phyloP scores from a whole-genome alignment of 1,140 invertebrate genomes.

The Arctopsyche grandis region DNA sequence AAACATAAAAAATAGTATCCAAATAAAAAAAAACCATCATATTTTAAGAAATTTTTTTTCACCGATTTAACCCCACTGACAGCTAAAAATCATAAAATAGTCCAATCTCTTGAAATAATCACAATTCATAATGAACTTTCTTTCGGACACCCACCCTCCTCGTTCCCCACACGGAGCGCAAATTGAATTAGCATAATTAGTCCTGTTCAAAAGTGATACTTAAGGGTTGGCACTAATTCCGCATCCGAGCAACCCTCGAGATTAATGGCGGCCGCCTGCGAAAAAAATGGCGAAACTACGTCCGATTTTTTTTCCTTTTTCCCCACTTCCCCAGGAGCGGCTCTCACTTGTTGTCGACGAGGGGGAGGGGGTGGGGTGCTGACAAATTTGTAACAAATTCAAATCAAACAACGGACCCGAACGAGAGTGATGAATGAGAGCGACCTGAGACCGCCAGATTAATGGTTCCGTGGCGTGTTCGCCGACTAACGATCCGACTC shows the following conservation, averaged over 20 bases:
- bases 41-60: too few relatives aligned
- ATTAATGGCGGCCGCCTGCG: conserved; percentile 9
- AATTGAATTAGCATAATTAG: too few relatives aligned
- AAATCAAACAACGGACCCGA: conserved; percentile 44
- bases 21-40: too few relatives aligned
- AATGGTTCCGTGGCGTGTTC: conserved; percentile 34
- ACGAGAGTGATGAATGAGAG: conserved; percentile 34
- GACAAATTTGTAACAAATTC: conserved; percentile 49
- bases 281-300: conserved; percentile 27
- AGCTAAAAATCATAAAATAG: too few relatives aligned
- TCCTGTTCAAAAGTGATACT: too few relatives aligned
- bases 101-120: too few relatives aligned
- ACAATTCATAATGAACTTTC: too few relatives aligned
- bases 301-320: not conserved
- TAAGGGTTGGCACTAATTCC: too few relatives aligned
- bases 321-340: not conserved
- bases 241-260: not conserved
- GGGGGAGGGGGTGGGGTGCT: not conserved
- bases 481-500: conserved; percentile 23
- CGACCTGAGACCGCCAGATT: conserved; percentile 40
- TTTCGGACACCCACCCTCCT: too few relatives aligned
- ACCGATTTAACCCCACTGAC: too few relatives aligned
- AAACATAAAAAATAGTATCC: too few relatives aligned
- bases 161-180: too few relatives aligned
- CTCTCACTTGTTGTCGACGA: conserved; percentile 28